Base-by-base conservation (phyloP, 1,140 invertebrate genomes). In the Bombus breviceps region DNA sequence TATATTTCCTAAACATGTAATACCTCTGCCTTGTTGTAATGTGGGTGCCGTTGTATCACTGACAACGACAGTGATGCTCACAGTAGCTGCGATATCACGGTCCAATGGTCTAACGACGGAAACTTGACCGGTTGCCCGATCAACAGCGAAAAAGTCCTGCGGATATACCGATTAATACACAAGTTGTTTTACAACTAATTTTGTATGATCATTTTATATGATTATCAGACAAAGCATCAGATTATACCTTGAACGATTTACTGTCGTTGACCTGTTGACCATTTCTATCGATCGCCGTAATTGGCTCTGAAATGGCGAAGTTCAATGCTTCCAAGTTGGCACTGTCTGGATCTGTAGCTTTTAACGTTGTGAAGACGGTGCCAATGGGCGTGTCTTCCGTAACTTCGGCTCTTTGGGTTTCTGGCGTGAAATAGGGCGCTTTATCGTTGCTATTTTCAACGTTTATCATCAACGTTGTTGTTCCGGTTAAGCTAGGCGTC, bases 381-480 rank as follows among this genome's bases (percentile, higher is more conserved):
- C 97, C 98, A 2, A 97, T 94, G 2, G 96, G 94, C 1, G 97
- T 97, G 94, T 98, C 97, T 92, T 98, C 97, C 3, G 97, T 97
- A 4, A 98, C 97, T 92, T 98, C 97, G 1, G 98, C 97, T 88
- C 97, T 96, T 93, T 98, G 98, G 4, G 97, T 97, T 64, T 96
- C 94, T 0, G 98, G 98, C 5, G 96, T 96, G 92, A 99, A 99
- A 91, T 97, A 97, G 1, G 98, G 98, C 86, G 97, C 96, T 93
- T 98, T 99, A 92, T 99, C 98, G 93, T 99, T 99, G 47, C 97
- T 98, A 92, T 98, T 98, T 39, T 97, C 96, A 3, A 99, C 96
- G 88, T 96, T 97, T 4, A 99, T 96, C 69, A 96, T 97, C 1
- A 99, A 90, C 1, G 97, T 97, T 0, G 98, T 97, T 0, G 97